These are phyloP conservation scores for Lithobates sylvaticus DNA, from an alignment of 2,797 vertebrate species.

Conservation along the genomic window DNA sequence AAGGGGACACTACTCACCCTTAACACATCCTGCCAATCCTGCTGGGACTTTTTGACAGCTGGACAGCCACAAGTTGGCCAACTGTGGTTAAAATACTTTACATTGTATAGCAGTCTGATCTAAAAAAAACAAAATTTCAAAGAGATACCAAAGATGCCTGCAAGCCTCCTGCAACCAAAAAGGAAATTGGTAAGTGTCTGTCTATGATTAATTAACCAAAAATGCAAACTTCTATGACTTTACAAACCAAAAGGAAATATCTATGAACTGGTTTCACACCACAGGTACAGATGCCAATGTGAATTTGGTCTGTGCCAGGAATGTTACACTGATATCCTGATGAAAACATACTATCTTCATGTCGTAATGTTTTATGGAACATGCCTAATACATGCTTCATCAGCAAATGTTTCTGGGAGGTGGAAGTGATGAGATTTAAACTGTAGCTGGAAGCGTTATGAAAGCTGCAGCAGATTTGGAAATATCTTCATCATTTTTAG, in stretches of 20 bases:
- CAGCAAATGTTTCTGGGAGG: not conserved
- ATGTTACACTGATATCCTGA: not conserved
- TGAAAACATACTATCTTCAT: conserved; percentile 2
- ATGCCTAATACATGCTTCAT: conserved; percentile 5
- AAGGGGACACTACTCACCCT: not conserved
- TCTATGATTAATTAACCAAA: conserved; percentile 44
- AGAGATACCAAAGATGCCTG: not conserved
- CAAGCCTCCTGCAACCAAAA: conserved; percentile 9
- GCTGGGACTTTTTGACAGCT: not conserved
- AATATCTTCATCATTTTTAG: not conserved
- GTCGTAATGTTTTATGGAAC: not conserved
- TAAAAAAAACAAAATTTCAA: not conserved
- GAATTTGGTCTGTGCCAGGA: conserved; percentile 5
- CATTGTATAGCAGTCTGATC: not conserved
- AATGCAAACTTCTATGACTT: conserved; percentile 38
- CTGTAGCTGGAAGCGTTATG: not conserved
- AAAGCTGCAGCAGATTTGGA: not conserved
- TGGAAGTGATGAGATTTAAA: not conserved
- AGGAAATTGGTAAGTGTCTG: conserved; percentile 43
- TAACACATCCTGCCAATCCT: not conserved
- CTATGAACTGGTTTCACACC: conserved; percentile 28
- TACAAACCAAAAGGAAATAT: conserved; percentile 43
- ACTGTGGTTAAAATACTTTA: not conserved
- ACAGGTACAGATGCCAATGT: conserved; percentile 10
- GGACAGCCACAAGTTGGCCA: not conserved